Conservation (phyloP, 1,140 invertebrate species). For the Drosophila triauraria region DNA sequence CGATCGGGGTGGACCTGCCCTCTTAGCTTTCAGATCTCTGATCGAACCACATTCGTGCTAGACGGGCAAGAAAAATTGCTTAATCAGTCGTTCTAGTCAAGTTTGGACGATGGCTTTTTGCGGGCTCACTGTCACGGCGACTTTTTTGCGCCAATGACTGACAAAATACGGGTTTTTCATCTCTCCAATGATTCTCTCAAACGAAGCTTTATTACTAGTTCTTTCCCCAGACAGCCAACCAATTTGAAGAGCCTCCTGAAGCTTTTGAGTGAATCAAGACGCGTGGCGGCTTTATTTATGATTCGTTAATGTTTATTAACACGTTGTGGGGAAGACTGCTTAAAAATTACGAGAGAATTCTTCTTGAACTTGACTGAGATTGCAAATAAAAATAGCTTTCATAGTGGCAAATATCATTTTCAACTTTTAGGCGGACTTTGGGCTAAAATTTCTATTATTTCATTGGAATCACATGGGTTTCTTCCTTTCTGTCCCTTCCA, state of each 20-base stretch:
- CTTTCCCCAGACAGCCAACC: not conserved
- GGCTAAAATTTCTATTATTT: too few species aligned
- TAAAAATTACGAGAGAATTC: not conserved
- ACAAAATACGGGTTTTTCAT: constrained; percentile 9
- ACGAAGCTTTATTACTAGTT: not conserved
- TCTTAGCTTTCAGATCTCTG: not conserved
- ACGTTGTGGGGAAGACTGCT: not conserved
- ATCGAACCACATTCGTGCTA: not conserved
- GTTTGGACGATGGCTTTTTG: constrained; percentile 1
- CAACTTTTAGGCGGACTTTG: not conserved
- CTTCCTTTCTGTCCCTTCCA: not conserved
- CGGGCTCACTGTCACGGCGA: constrained; percentile 10
- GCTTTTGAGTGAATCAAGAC: not conserved
- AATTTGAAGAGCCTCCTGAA: constrained; percentile 1
- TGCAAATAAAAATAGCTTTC: too few species aligned
- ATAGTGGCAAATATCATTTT: not conserved
- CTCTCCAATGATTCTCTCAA: not conserved
- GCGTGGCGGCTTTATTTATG: constrained; percentile 1
- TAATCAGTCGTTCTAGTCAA: constrained; percentile 6
- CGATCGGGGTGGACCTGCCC: constrained; percentile 22
- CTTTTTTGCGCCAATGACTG: constrained; percentile 3
- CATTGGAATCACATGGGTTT: too few species aligned
- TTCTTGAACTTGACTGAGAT: not conserved
- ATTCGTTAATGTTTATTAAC: not conserved
- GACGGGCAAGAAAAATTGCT: not conserved